These are phyloP conservation scores for Pristionchus exspectatus DNA, from an alignment of 2,888 invertebrate genomes.

Conservation along the genomic window DNA sequence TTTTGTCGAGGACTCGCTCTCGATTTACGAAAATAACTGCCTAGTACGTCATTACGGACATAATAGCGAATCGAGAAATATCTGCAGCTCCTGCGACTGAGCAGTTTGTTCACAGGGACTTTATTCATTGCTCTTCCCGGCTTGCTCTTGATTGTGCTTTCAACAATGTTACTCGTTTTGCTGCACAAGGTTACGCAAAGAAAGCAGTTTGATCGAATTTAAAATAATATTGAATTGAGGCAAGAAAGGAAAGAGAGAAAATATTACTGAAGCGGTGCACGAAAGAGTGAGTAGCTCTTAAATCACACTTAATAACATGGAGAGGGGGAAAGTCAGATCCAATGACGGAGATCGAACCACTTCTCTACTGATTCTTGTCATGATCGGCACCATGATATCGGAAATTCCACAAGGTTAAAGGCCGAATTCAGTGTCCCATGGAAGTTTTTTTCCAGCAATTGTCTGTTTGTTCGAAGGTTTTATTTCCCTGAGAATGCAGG, in stretches of 20 bases:
- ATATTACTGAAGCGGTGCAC: neutral
- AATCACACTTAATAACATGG: neutral
- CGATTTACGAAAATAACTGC: neutral
- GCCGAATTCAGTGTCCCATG: neutral
- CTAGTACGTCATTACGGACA: neutral
- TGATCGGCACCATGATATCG: neutral
- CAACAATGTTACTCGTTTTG: neutral
- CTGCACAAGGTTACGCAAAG: neutral
- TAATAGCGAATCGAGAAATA: neutral
- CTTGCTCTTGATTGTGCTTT: neutral
- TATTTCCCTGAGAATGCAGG: neutral
- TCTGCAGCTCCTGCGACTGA: neutral
- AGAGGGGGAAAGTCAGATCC: neutral
- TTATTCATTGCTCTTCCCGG: neutral
- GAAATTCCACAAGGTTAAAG: conserved; percentile 3
- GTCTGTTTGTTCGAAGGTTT: neutral
- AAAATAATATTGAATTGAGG: neutral
- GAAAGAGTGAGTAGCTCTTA: neutral
- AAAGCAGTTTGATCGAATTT: too few species aligned
- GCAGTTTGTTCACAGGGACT: neutral
- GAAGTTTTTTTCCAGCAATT: neutral
- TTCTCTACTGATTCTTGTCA: neutral
- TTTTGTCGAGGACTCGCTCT: neutral
- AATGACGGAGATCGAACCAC: neutral
- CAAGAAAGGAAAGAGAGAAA: neutral